These are phyloP conservation scores for Drosophila carrolli DNA, from an alignment of 1,140 invertebrate genomes.

Conservation along the genomic window DNA sequence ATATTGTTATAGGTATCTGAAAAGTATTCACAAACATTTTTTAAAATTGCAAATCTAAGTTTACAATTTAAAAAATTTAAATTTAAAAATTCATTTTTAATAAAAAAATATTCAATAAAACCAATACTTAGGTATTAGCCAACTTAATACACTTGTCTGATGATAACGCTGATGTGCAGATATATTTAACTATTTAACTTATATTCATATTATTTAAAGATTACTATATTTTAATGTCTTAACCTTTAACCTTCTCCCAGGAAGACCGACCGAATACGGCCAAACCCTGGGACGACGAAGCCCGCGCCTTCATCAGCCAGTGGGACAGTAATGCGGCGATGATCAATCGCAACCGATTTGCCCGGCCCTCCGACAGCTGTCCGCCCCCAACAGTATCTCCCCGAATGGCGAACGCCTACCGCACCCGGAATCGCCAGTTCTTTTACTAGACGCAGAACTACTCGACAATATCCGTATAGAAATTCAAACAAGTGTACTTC, in stretches of 20 bases:
- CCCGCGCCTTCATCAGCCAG: slow-evolving; percentile 38
- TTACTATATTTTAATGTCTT: no score
- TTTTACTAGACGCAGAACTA: neutral
- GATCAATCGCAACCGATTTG: slow-evolving; percentile 23
- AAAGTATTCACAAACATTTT: no score
- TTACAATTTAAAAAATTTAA: no score
- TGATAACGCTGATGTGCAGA: no score
- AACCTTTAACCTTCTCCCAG: neutral
- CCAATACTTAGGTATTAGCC: no score
- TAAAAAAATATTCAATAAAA: no score
- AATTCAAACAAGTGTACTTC: neutral
- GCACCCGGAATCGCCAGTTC: slow-evolving; percentile 10
- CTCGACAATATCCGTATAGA: neutral
- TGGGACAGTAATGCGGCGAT: slow-evolving; percentile 30
- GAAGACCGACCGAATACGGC: slow-evolving; percentile 33
- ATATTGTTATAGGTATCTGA: neutral
- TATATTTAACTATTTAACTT: no score
- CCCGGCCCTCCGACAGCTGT: neutral
- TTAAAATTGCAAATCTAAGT: no score
- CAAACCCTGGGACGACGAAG: slow-evolving; percentile 21
- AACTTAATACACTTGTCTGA: no score
- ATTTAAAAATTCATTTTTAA: no score
- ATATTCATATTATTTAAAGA: no score
- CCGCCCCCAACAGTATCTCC: neutral
- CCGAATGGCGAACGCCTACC: neutral